A percentile compares a stretch with the other conserved stretches of the same genome.
These are phyloP conservation scores for Adelognathus sp. DNA, from an alignment of 2,888 invertebrate species.

Conservation along the genomic window DNA sequence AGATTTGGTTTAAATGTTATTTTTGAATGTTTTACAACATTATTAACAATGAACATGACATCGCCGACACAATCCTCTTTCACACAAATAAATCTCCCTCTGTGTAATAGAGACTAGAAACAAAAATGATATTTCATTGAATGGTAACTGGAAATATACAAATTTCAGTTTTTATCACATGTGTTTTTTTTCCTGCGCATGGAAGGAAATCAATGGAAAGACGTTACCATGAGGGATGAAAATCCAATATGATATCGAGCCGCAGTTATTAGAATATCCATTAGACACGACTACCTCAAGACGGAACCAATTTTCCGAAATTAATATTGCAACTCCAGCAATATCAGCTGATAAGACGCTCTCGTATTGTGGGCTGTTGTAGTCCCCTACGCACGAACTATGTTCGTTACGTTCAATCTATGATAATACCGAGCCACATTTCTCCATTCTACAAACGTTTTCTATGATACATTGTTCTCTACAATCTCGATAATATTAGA, in stretches of 20 bases:
- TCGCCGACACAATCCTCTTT: too few species aligned
- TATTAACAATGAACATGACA: too few species aligned
- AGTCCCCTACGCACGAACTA: too few species aligned
- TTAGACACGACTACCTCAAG: not conserved
- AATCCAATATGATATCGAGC: not conserved
- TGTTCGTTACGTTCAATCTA: slow-evolving; percentile 10
- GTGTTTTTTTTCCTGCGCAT: not conserved
- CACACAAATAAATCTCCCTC: too few species aligned
- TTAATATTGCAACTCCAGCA: not conserved
- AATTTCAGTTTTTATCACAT: not conserved
- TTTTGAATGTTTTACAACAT: too few species aligned
- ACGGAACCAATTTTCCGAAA: not conserved
- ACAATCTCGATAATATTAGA: slow-evolving; percentile 20
- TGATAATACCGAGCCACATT: slow-evolving; percentile 17
- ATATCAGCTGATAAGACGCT: not conserved
- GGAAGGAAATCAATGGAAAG: too few species aligned
- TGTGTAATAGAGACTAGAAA: too few species aligned
- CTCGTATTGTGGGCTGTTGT: not conserved
- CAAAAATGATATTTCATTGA: not conserved
- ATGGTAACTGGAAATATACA: not conserved
- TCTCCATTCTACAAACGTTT: slow-evolving; percentile 21
- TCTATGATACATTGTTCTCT: slow-evolving; percentile 25
- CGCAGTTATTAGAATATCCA: not conserved
- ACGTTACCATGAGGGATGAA: too few species aligned
- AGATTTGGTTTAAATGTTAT: too few species aligned